Evolutionary conservation across 2,888 invertebrate species (phyloP).

Genomic region (Zygogramma bicolorata): DNA sequence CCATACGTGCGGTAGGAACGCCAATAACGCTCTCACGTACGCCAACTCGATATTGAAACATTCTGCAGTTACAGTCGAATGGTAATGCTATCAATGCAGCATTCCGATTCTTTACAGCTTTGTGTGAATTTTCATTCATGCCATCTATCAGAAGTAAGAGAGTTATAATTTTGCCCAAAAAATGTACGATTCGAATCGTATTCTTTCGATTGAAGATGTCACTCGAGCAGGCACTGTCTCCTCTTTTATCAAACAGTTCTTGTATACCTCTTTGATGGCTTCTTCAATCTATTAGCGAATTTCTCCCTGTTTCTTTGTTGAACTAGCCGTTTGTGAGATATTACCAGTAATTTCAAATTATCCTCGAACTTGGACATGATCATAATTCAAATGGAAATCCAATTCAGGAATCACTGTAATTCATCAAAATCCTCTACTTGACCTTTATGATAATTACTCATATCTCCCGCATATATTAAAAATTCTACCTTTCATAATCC

Average conservation of each 20-base stretch:
- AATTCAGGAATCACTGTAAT: too few species aligned
- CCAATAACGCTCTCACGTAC: constrained; percentile 41
- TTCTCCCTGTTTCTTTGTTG: too few species aligned
- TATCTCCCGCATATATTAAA: too few species aligned
- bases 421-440: too few species aligned
- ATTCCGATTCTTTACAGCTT: background rate
- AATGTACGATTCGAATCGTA: background rate
- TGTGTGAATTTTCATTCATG: background rate
- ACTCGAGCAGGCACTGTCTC: background rate
- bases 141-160: background rate
- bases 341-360: too few species aligned
- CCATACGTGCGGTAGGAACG: constrained; percentile 46
- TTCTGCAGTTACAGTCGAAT: constrained; percentile 5
- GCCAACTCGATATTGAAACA: constrained; percentile 48
- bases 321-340: too few species aligned
- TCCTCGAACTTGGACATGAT: too few species aligned
- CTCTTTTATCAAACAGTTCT: background rate
- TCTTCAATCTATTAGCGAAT: too few species aligned
- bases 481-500: too few species aligned
- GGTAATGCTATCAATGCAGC: background rate
- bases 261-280: too few species aligned
- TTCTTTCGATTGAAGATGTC: background rate
- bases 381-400: too few species aligned
- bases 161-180: background rate
- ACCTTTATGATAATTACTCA: too few species aligned